Conservation (phyloP, 2,797 vertebrate species). For the Hafferia zeledoni region DNA sequence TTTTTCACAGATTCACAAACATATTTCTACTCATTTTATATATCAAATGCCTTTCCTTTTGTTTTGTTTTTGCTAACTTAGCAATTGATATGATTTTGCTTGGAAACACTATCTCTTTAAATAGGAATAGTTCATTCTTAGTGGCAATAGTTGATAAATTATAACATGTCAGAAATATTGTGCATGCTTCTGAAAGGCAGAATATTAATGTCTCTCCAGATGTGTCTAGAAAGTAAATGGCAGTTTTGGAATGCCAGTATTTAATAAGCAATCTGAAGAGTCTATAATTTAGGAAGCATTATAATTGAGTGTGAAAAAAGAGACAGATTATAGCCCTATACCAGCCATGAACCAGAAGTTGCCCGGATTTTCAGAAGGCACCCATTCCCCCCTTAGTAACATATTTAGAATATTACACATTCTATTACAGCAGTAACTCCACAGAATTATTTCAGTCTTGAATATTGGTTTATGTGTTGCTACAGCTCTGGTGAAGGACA, state of each 20-base stretch:
- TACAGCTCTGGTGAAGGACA: neutral
- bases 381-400: neutral
- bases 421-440: neutral
- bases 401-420: neutral
- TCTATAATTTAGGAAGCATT: neutral
- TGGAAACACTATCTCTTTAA: neutral
- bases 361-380: neutral
- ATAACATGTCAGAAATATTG: neutral
- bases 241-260: neutral
- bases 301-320: neutral
- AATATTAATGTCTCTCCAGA: conserved; percentile 30
- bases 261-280: conserved; percentile 16
- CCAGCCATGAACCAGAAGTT: neutral
- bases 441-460: neutral
- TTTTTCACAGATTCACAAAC: neutral
- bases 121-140: neutral
- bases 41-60: neutral
- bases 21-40: neutral
- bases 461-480: neutral
- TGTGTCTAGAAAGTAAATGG: conserved; percentile 24
- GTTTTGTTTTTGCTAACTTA: neutral
- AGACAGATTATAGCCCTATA: neutral
- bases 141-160: neutral
- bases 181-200: neutral
- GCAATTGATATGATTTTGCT: neutral